These are phyloP conservation scores for Callipepla californica DNA, from an alignment of 2,113 vertebrate genomes.

Conservation along the genomic window DNA sequence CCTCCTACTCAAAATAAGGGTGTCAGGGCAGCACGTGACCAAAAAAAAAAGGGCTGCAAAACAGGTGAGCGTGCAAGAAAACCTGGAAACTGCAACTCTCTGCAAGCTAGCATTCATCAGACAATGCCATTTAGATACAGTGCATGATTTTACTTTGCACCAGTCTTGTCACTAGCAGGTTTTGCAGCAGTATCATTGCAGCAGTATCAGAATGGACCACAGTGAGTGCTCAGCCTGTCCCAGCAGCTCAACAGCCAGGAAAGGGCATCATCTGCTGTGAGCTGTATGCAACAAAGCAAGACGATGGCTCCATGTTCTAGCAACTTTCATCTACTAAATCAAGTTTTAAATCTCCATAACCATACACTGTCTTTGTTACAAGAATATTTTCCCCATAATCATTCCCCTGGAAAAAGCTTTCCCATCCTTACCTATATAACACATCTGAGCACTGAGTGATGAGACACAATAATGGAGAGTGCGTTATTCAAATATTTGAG, in stretches of 20 bases:
- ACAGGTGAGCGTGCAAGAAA: background rate
- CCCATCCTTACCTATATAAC: background rate
- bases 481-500: background rate
- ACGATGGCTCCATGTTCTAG: background rate
- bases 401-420: background rate
- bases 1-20: background rate
- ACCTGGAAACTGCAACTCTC: background rate
- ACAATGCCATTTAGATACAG: background rate
- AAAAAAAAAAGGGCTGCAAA: background rate
- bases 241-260: background rate
- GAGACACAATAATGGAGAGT: background rate
- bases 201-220: background rate
- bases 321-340: background rate
- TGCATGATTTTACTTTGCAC: background rate
- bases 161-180: background rate
- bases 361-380: background rate
- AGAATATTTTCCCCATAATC: background rate
- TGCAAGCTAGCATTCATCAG: background rate
- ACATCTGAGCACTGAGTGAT: background rate
- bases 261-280: constrained; percentile 13
- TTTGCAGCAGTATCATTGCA: background rate
- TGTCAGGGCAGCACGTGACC: background rate
- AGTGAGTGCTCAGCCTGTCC: background rate
- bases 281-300: background rate
- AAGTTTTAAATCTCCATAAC: background rate